Percentiles rank a stretch among this genome's conserved stretches.
phyloP scores from a whole-genome alignment of 2,113 vertebrate genomes.

The Clarias macrocephalus region DNA sequence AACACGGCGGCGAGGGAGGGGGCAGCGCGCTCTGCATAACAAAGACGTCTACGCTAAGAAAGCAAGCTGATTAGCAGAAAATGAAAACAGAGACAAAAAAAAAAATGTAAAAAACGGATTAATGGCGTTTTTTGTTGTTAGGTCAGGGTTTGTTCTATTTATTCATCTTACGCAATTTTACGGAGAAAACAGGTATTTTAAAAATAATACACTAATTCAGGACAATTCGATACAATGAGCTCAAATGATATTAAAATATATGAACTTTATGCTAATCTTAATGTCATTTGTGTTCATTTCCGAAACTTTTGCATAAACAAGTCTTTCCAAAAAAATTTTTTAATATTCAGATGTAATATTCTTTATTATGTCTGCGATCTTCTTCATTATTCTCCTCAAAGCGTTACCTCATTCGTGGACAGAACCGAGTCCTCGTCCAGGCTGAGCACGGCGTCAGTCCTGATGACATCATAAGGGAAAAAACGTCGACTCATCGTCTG shows the following conservation, averaged over 20 bases:
- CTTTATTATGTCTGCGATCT: neutral
- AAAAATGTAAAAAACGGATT: neutral
- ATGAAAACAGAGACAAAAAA: neutral
- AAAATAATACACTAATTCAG: neutral
- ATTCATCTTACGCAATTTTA: neutral
- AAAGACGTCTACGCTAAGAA: slow-evolving; percentile 14
- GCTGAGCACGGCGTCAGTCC: slow-evolving; percentile 75
- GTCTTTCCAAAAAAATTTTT: too few relatives aligned
- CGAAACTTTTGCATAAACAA: too few relatives aligned
- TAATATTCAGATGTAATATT: neutral
- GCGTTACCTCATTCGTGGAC: slow-evolving; percentile 79
- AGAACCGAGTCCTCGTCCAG: slow-evolving; percentile 80
- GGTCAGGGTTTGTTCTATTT: slow-evolving; percentile 10
- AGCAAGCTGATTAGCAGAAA: slow-evolving; percentile 14
- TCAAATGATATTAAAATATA: neutral
- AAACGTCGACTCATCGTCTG: slow-evolving; percentile 79
- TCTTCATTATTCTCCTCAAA: too few relatives aligned
- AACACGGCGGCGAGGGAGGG: slow-evolving; percentile 2
- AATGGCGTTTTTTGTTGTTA: neutral
- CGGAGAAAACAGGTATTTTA: neutral
- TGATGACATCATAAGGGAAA: slow-evolving; percentile 69
- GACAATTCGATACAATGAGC: neutral
- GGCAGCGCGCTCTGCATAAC: slow-evolving; percentile 32
- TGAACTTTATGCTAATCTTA: neutral
- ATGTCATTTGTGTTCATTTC: neutral